Conservation (phyloP, 1,140 invertebrate species). For the Nasonia giraulti region DNA sequence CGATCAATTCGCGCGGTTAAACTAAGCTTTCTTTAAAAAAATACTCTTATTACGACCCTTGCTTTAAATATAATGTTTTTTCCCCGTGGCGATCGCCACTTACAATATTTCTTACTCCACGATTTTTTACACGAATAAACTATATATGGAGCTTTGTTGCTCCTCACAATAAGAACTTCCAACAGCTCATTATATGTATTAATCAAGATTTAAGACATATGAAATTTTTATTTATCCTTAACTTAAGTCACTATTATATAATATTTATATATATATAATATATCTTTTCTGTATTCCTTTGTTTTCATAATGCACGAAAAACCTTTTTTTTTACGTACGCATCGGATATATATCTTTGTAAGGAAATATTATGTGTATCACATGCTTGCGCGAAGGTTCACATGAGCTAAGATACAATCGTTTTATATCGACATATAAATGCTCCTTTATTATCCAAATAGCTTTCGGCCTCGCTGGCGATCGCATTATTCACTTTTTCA, state of each 20-base stretch:
- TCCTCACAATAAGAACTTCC: constrained; percentile 37
- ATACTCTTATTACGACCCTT: constrained; percentile 37
- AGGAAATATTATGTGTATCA: constrained; percentile 45
- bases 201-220: constrained; percentile 37
- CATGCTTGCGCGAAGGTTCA: constrained; percentile 33
- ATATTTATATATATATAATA: constrained; percentile 48
- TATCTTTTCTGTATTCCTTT: constrained; percentile 23
- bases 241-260: constrained; percentile 15
- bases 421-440: constrained; percentile 36
- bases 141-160: constrained; percentile 34
- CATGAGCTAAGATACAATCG: constrained; percentile 23
- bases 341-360: constrained; percentile 38
- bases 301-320: constrained; percentile 43
- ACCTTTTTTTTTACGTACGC: constrained; percentile 38
- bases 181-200: constrained; percentile 23
- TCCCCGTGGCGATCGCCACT: constrained; percentile 27
- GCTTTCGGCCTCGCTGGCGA: not conserved
- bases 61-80: constrained; percentile 31
- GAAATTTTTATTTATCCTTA: constrained; percentile 30
- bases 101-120: constrained; percentile 30
- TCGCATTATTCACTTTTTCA: constrained; percentile 18
- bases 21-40: constrained; percentile 44
- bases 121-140: constrained; percentile 47
- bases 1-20: constrained; percentile 42
- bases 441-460: constrained; percentile 25